phyloP scores from a whole-genome alignment of 2,113 vertebrate species.

The Lepus timidus region DNA sequence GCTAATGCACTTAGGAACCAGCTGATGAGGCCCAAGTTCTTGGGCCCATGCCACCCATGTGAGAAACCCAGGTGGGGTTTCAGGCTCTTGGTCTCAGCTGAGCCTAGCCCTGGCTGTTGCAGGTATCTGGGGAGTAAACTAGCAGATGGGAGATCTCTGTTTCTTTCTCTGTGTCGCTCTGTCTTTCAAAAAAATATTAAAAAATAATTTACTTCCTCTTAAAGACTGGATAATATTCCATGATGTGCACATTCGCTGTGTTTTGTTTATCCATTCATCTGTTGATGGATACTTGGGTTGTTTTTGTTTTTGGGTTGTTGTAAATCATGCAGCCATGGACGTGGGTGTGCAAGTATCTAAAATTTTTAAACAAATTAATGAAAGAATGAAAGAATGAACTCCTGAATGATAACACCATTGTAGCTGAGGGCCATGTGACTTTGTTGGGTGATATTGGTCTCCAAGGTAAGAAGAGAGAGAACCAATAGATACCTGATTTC shows the following conservation, averaged over 20 bases:
- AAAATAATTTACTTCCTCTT: not conserved
- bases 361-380: not conserved
- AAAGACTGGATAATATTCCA: not conserved
- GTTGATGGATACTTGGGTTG: not conserved
- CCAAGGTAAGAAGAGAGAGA: not conserved
- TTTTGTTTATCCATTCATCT: not conserved
- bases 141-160: too few species aligned
- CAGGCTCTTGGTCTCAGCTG: too few species aligned
- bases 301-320: not conserved
- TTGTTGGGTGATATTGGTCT: not conserved
- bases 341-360: not conserved
- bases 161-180: too few species aligned
- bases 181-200: too few species aligned
- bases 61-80: too few species aligned
- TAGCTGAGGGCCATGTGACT: not conserved
- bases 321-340: not conserved
- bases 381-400: conserved; percentile 1
- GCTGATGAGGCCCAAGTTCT: too few species aligned
- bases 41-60: too few species aligned
- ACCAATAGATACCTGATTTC: not conserved
- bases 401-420: not conserved
- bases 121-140: too few species aligned
- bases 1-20: too few species aligned
- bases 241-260: not conserved
- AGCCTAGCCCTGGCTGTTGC: too few species aligned